Evolutionary conservation across 2,888 invertebrate species (phyloP).

Genomic region (Bhutanitis thaidina): DNA sequence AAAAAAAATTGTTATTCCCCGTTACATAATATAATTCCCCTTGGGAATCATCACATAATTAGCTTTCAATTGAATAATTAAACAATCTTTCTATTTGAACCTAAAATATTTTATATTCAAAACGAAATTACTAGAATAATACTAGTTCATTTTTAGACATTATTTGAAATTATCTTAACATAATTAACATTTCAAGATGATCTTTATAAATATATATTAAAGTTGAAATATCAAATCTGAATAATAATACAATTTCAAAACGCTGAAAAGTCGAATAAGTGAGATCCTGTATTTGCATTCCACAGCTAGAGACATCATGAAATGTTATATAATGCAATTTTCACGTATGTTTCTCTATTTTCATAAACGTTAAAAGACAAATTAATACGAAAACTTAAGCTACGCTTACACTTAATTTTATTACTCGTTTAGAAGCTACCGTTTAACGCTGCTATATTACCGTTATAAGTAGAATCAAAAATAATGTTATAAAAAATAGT

Average conservation of each 20-base stretch:
- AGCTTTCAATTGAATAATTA: too few relatives aligned
- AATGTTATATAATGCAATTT: slow-evolving; percentile 28
- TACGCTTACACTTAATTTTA: slow-evolving; percentile 17
- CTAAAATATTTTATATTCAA: too few relatives aligned
- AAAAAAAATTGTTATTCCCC: too few relatives aligned
- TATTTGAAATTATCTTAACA: slow-evolving; percentile 10
- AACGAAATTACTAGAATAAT: too few relatives aligned
- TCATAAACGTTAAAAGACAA: slow-evolving; percentile 25
- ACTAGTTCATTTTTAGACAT: too few relatives aligned
- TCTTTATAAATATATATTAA: slow-evolving; percentile 39
- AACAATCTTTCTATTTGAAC: too few relatives aligned
- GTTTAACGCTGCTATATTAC: too few relatives aligned
- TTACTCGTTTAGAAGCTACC: neutral
- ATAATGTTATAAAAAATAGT: too few relatives aligned
- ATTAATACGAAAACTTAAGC: slow-evolving; percentile 36
- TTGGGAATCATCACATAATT: too few relatives aligned
- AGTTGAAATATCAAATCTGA: slow-evolving; percentile 52
- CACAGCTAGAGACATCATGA: slow-evolving; percentile 29
- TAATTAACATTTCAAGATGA: slow-evolving; percentile 20
- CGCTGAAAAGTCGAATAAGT: slow-evolving; percentile 23
- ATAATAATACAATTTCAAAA: slow-evolving; percentile 57
- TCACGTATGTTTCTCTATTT: slow-evolving; percentile 32
- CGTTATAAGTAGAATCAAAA: too few relatives aligned
- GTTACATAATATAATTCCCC: too few relatives aligned
- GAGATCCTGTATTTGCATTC: slow-evolving; percentile 42